Conservation (phyloP, 2,797 vertebrate genomes). For the Peromyscus melanophrys region DNA sequence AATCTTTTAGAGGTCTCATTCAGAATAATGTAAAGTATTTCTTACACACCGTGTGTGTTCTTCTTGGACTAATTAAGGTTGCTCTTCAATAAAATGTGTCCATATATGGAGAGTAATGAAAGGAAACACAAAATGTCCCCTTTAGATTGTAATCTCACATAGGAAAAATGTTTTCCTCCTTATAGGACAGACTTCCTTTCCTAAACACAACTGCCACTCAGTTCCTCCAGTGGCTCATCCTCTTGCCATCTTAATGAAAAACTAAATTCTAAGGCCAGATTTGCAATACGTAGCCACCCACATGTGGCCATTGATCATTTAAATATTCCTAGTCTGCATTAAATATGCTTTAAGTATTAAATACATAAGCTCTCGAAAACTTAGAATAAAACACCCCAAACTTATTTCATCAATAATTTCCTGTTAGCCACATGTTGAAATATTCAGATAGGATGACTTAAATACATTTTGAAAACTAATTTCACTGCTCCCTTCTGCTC, state of each 20-base stretch:
- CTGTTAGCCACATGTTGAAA: conserved; percentile 22
- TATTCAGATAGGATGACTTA: conserved; percentile 18
- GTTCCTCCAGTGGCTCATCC: conserved; percentile 23
- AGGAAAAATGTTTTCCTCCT: conserved; percentile 18
- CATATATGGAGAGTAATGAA: conserved; percentile 37
- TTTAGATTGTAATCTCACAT: conserved; percentile 69
- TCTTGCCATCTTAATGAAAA: conserved; percentile 28
- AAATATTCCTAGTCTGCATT: background rate
- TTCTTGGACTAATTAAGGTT: conserved; percentile 39
- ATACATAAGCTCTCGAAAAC: background rate
- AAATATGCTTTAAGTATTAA: background rate
- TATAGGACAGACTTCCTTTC: conserved; percentile 48
- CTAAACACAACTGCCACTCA: conserved; percentile 45
- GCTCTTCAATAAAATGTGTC: conserved; percentile 11
- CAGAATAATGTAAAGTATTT: conserved; percentile 51
- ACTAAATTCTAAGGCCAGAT: background rate
- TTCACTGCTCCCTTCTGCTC: background rate
- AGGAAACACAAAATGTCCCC: conserved; percentile 50
- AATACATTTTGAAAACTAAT: conserved; percentile 1
- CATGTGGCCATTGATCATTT: background rate
- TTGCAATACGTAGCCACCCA: background rate
- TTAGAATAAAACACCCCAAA: conserved; percentile 20
- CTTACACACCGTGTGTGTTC: background rate
- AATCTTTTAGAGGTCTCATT: conserved; percentile 15
- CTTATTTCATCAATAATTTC: background rate